phyloP scores from a whole-genome alignment of 2,888 invertebrate genomes.

The Eudasyphora cyanicolor region DNA sequence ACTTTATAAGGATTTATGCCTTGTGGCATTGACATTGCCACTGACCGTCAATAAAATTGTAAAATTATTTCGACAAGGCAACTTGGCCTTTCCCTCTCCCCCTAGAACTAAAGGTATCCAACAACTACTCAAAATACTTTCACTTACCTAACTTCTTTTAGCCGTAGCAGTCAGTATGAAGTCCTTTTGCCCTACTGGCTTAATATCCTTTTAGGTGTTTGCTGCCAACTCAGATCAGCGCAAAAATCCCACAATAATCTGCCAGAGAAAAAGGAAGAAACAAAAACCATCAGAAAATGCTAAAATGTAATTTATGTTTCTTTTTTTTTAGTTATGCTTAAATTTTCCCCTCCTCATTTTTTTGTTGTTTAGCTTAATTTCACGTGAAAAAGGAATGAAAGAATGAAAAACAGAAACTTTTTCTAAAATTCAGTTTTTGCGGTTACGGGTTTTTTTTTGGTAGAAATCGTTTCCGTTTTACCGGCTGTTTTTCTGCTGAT shows the following conservation, averaged over 20 bases:
- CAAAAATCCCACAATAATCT: not conserved
- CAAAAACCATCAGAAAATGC: not conserved
- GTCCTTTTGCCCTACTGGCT: too few species aligned
- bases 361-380: not conserved
- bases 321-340: conserved; percentile 9
- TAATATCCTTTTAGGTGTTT: too few species aligned
- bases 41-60: not conserved
- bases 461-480: not conserved
- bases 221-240: not conserved
- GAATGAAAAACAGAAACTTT: too few species aligned
- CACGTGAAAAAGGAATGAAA: not conserved
- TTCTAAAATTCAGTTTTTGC: not conserved
- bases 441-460: not conserved
- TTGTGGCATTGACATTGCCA: conserved; percentile 9
- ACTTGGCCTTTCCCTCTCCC: not conserved
- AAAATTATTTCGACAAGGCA: not conserved
- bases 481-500: not conserved
- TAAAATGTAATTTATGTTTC: conserved; percentile 18
- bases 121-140: too few species aligned
- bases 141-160: not conserved
- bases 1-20: conserved; percentile 34
- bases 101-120: too few species aligned
- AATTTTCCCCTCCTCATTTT: conserved; percentile 38
- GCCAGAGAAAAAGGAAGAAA: too few species aligned
- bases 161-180: too few species aligned